Evolutionary conservation across 1,140 invertebrate species (phyloP), one percentile per base, ranked within the genome.

Genomic region (Yoshiicerus persimilis): DNA sequence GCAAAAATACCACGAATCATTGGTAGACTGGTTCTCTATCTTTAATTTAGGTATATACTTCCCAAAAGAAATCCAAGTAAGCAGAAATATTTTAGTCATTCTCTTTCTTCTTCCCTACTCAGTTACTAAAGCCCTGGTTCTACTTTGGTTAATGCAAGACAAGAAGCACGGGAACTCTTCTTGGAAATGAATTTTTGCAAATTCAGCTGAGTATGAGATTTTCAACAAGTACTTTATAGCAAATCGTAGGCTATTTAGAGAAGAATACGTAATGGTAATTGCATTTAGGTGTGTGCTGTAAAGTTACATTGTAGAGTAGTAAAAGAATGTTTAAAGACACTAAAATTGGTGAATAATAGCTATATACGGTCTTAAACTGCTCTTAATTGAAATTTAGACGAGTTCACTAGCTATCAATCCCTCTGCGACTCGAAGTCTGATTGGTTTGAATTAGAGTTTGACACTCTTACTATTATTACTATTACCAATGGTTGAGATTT

Each of bases 11-110:
- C 30, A 38, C 30, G 16, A 80, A 80, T 36, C 13, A n/a, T 80
- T n/a, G 32, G 32, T 80, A 36, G 9, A 36, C 32, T n/a, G 16
- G 34, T n/a, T 32, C 36, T 32, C 75, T 32, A 80, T 80, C 75
- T 80, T 80, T 80, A 80, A 80, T 80, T 80, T 80, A n/a, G n/a
- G n/a, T n/a, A n/a, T n/a, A 80, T 80, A 80, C 34, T 27, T 30
- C 64, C 9, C 13, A 38, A 32, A 80, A 80, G 32, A 80, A 80
- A 30, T 70, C 27, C 25, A 1, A 0, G 27, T 80, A 77, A 36
- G 16, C 32, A 36, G 11, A n/a, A 38, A 36, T 80, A 80, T 36
- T 36, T 80, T 80, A 80, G 75, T 80, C 75, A 80, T 80, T 80
- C 75, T 36, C 75, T 80, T 80, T 80, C 4, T 9, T 6, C 47